Evolutionary conservation across 2,797 vertebrate species (phyloP).

Genomic region (Ataeniobius toweri): DNA sequence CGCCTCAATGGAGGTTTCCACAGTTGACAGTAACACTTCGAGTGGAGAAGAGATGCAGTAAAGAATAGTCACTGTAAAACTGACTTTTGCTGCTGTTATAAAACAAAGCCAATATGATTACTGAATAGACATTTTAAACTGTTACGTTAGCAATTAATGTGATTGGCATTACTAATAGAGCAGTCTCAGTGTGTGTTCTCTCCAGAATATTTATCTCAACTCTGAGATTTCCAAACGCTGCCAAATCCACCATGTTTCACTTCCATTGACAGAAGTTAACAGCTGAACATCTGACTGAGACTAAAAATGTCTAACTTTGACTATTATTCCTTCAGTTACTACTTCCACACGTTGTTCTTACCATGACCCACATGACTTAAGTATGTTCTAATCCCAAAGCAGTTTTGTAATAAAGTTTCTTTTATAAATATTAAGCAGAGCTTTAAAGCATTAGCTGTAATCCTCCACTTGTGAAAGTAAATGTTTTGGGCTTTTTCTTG

Average conservation of each 20-base stretch:
- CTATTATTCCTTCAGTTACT: too few relatives aligned
- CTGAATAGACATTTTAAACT: neutral
- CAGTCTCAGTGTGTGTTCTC: neutral
- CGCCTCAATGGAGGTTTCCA: neutral
- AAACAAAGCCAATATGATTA: neutral
- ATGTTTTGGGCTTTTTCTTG: too few relatives aligned
- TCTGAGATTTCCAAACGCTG: neutral
- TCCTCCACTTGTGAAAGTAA: too few relatives aligned
- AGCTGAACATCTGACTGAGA: too few relatives aligned
- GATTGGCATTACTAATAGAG: neutral
- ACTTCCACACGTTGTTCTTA: too few relatives aligned
- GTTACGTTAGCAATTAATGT: neutral
- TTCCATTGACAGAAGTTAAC: too few relatives aligned
- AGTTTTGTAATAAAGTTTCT: too few relatives aligned
- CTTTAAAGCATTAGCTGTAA: too few relatives aligned
- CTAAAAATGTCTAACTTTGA: too few relatives aligned
- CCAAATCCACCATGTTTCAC: neutral
- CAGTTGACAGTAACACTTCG: neutral
- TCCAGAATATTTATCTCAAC: neutral
- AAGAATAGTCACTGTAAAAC: neutral
- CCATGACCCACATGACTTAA: neutral
- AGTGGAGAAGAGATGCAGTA: too few relatives aligned
- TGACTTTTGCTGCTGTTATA: neutral
- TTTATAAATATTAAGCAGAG: too few relatives aligned
- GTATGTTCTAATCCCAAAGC: neutral